Base-by-base conservation (phyloP, 2,797 vertebrate genomes). In the Paedocypris micromegethes region DNA sequence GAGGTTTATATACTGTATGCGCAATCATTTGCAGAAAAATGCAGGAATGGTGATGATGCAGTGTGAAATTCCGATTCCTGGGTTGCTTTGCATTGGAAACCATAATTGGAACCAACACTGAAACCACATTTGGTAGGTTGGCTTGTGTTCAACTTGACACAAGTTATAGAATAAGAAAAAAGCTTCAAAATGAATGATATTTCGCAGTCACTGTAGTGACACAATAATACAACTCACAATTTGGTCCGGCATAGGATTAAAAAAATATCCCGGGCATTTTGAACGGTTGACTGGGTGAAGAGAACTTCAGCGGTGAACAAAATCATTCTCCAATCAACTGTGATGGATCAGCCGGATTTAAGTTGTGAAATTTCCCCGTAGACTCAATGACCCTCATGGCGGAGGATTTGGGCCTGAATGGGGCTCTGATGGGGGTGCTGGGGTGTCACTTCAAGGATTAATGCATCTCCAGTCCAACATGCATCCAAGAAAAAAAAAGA, bases 401-500 rank as follows among this genome's bases (percentile, higher is more conserved):
- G 55, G 54, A 70, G 68, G 68, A 70, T 70, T 70, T 70, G 68
- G 50, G 45, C 59, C 68, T 63, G 59, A 70, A 70, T 49, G 68
- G 52, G 68, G 59, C 68, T 53, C 56, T 49, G 67, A 69, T 64
- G 72, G 72, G 64, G 73, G 77, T 70, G 73, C 70, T 56, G 68
- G 64, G 73, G 47, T 68, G 70, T 64, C 77, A 78, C 51, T 2
- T 41, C 58, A 75, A 56, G 66, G 66, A 6, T 70, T 70, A 70
- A 63, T 37, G 62, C 58, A 78, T 77, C 75, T 75, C 64, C 72
- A 84, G 82, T 82, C 83, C 82, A 67, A 75, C 79, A 66, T 80
- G 79, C 54, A 49, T 45, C 44, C 55, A 41, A 45, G 3, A 37
- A 38, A 8, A 52, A 6, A 37, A 54, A 41, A 41, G 41, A 3